Conservation (phyloP, 2,888 invertebrate species). For the Dysmachus trigonus region DNA sequence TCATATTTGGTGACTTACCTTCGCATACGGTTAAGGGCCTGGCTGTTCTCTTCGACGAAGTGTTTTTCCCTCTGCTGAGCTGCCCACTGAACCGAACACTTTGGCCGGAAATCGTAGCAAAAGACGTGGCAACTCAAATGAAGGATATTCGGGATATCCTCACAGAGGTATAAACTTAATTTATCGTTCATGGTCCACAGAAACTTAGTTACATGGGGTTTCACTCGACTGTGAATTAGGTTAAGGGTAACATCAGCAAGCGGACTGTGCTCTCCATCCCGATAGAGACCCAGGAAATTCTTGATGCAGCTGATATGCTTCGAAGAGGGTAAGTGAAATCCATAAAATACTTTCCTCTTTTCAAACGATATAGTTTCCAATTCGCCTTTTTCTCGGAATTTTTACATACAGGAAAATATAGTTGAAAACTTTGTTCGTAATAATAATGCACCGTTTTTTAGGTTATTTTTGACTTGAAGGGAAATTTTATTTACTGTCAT, state of each 20-base stretch:
- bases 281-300: constrained; percentile 75
- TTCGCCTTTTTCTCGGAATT: background rate
- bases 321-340: constrained; percentile 62
- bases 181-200: constrained; percentile 20
- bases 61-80: constrained; percentile 77
- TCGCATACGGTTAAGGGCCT: constrained; percentile 77
- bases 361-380: background rate
- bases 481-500: too few relatives aligned
- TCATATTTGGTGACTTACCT: constrained; percentile 79
- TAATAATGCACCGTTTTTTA: background rate
- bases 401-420: background rate
- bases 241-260: constrained; percentile 82
- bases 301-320: constrained; percentile 68
- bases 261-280: constrained; percentile 91
- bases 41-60: constrained; percentile 75
- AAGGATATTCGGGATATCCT: constrained; percentile 73
- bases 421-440: background rate
- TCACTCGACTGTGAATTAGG: constrained; percentile 53
- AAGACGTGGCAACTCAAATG: constrained; percentile 76
- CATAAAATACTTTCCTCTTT: constrained; percentile 33
- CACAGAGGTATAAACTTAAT: constrained; percentile 68
- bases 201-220: constrained; percentile 18
- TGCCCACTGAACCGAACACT: constrained; percentile 74
- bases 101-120: constrained; percentile 77
- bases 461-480: background rate